phyloP scores from a whole-genome alignment of 2,888 invertebrate genomes.

The Amitus sp. region DNA sequence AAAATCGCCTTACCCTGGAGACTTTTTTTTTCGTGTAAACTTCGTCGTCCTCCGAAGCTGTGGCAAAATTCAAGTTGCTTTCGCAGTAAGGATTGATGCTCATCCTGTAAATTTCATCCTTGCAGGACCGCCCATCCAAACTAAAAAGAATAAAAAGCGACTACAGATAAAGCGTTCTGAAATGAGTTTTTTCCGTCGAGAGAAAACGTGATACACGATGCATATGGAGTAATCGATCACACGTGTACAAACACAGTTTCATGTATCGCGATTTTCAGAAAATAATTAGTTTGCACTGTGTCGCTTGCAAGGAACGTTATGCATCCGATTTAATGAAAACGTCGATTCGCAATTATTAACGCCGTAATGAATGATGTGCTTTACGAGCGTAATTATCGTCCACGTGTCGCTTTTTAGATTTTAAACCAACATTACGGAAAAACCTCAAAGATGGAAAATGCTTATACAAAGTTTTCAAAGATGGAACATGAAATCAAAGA shows the following conservation, averaged over 20 bases:
- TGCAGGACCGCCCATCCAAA: conserved; percentile 61
- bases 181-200: no score
- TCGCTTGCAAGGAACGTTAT: neutral
- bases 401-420: no score
- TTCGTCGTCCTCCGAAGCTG: conserved; percentile 63
- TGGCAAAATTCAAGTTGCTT: conserved; percentile 62
- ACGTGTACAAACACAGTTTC: conserved; percentile 4
- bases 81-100: conserved; percentile 61
- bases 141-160: conserved; percentile 55
- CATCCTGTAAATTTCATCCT: conserved; percentile 63
- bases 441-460: no score
- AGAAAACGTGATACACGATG: no score
- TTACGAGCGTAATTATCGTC: no score
- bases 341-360: neutral
- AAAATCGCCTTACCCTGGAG: conserved; percentile 56
- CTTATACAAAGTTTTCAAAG: no score
- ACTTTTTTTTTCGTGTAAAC: conserved; percentile 64
- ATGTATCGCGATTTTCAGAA: neutral
- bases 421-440: no score
- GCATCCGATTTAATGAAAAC: neutral
- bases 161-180: no score
- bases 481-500: no score
- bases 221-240: conserved; percentile 2
- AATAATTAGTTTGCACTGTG: neutral
- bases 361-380: no score